A percentile compares a stretch with the other conserved stretches of the same genome.
phyloP scores from a whole-genome alignment of 1,140 invertebrate genomes.

The Drosophila suzukii region DNA sequence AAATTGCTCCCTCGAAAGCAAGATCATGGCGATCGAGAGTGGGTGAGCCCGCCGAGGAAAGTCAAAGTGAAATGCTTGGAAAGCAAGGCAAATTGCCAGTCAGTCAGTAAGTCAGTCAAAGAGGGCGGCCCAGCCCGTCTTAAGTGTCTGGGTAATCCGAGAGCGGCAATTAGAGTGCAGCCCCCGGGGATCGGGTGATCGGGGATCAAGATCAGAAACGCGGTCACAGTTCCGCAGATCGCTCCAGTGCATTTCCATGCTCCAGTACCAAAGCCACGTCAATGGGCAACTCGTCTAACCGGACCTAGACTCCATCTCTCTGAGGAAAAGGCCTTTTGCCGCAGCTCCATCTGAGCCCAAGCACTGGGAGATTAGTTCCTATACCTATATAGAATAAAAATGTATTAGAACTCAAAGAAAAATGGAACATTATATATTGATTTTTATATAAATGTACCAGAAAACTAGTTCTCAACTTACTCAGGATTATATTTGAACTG shows the following conservation, averaged over 20 bases:
- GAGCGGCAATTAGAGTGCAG: conserved; percentile 29
- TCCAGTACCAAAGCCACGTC: conserved; percentile 30
- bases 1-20: conserved; percentile 71
- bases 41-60: conserved; percentile 68
- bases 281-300: conserved; percentile 68
- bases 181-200: conserved; percentile 31
- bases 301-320: conserved; percentile 63
- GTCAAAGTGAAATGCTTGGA: conserved; percentile 80
- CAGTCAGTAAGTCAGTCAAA: conserved; percentile 16
- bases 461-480: too few species aligned
- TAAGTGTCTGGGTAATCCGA: conserved; percentile 35
- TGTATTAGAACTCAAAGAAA: background rate
- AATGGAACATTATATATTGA: too few species aligned
- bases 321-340: conserved; percentile 49
- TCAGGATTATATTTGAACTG: too few species aligned
- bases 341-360: conserved; percentile 4
- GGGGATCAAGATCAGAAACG: conserved; percentile 70
- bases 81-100: conserved; percentile 74
- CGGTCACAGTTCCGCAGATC: conserved; percentile 63
- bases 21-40: conserved; percentile 47
- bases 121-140: conserved; percentile 11
- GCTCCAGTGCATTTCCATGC: conserved; percentile 72
- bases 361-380: background rate
- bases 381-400: background rate
- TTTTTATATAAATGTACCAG: too few species aligned